Conservation (phyloP, 2,888 invertebrate species). For the Carterocephalus palaemon region DNA sequence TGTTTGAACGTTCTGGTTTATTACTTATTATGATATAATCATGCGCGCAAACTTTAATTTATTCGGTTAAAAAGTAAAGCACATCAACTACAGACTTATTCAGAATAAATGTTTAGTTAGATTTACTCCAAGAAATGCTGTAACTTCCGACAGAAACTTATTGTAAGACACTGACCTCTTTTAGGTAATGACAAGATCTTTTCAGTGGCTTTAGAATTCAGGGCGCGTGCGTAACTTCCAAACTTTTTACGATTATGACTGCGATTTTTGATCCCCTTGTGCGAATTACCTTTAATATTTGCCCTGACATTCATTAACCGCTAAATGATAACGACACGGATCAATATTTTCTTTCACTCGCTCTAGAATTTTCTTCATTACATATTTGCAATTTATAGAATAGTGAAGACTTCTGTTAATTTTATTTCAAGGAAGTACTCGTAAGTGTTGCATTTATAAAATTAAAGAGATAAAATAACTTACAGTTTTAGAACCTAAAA, state of each 20-base stretch:
- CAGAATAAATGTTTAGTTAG: background rate
- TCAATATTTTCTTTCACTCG: constrained; percentile 51
- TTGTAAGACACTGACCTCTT: constrained; percentile 40
- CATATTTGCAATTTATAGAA: no score
- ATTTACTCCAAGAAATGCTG: background rate
- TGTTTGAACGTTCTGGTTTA: no score
- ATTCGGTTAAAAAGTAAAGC: background rate
- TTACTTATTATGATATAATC: no score
- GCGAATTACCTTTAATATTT: constrained; percentile 58
- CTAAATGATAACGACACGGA: constrained; percentile 68
- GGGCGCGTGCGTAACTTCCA: constrained; percentile 62
- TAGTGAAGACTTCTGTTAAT: background rate
- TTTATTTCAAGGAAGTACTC: background rate
- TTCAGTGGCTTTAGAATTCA: constrained; percentile 62
- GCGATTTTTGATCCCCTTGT: constrained; percentile 66
- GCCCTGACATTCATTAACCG: constrained; percentile 66
- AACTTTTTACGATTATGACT: constrained; percentile 74
- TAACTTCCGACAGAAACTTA: background rate
- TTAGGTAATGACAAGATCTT: constrained; percentile 56
- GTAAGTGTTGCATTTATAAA: background rate
- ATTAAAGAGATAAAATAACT: no score
- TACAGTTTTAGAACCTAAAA: no score
- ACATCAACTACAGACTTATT: constrained; percentile 38
- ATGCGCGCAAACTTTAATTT: constrained; percentile 2
- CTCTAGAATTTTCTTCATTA: no score